Percentiles rank a stretch among this genome's conserved stretches.
These are phyloP conservation scores for Nemopilema nomurai DNA, from an alignment of 30 jellyfish, hydroid and myxozoan species.

Conservation along the genomic window DNA sequence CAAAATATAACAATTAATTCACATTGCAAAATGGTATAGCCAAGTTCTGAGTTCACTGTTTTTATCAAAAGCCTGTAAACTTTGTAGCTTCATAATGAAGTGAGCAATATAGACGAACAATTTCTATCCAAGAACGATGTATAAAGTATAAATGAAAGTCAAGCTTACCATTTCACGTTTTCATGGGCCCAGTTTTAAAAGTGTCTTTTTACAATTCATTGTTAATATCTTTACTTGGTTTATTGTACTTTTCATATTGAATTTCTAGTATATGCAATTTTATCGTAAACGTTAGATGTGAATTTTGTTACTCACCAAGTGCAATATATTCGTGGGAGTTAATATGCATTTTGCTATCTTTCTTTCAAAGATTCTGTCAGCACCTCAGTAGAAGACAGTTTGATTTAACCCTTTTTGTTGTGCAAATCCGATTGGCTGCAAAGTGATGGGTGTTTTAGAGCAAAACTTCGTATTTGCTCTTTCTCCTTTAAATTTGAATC, in stretches of 20 bases:
- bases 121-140: too few species aligned
- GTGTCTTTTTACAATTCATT: not conserved
- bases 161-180: too few species aligned
- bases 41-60: too few species aligned
- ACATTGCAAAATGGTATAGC: too few species aligned
- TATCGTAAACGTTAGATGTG: not conserved
- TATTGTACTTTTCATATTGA: not conserved
- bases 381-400: not conserved
- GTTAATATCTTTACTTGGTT: not conserved
- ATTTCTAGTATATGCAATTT: not conserved
- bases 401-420: not conserved
- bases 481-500: too few species aligned
- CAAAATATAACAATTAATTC: too few species aligned
- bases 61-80: too few species aligned
- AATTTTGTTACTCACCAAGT: not conserved
- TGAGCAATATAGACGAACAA: too few species aligned
- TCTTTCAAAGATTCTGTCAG: not conserved
- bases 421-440: not conserved
- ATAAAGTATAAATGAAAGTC: too few species aligned
- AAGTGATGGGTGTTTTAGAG: not conserved
- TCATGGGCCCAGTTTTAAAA: not conserved
- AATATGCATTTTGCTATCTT: not conserved
- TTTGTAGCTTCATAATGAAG: too few species aligned
- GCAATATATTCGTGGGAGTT: not conserved
- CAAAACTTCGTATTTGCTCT: not conserved